A percentile compares a stretch with the other conserved stretches of the same genome.
Conservation (phyloP, 2,888 invertebrate genomes). For the Cetonia aurata region DNA sequence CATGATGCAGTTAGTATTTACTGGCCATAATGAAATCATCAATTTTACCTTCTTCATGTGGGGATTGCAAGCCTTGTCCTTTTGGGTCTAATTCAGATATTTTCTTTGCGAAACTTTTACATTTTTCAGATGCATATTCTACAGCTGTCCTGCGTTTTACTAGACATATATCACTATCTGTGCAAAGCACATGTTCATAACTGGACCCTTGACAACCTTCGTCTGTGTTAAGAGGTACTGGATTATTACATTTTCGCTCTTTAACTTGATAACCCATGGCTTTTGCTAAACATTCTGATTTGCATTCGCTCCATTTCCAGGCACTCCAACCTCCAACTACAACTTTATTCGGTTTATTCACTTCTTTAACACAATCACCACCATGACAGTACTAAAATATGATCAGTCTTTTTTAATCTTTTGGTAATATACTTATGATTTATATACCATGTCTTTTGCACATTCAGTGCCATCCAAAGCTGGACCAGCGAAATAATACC, state of each 20-base stretch:
- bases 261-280: constrained; percentile 74
- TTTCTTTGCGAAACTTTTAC: constrained; percentile 73
- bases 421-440: background rate
- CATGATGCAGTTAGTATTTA: background rate
- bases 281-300: constrained; percentile 76
- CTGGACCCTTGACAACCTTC: constrained; percentile 74
- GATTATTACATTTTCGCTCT: constrained; percentile 71
- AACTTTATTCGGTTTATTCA: constrained; percentile 62
- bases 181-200: constrained; percentile 76
- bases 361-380: constrained; percentile 71
- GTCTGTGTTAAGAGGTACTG: constrained; percentile 68
- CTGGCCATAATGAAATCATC: background rate
- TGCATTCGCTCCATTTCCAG: constrained; percentile 74
- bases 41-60: constrained; percentile 74
- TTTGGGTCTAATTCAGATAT: constrained; percentile 74
- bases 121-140: constrained; percentile 75
- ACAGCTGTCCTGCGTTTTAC: constrained; percentile 67
- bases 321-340: constrained; percentile 73
- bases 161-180: constrained; percentile 65
- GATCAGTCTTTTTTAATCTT: background rate
- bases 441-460: constrained; percentile 71
- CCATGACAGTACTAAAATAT: constrained; percentile 75
- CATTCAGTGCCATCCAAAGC: constrained; percentile 86
- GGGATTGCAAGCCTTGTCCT: constrained; percentile 80
- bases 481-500: constrained; percentile 83